phyloP scores from a whole-genome alignment of 2,113 vertebrate genomes.

The Struthio camelus region DNA sequence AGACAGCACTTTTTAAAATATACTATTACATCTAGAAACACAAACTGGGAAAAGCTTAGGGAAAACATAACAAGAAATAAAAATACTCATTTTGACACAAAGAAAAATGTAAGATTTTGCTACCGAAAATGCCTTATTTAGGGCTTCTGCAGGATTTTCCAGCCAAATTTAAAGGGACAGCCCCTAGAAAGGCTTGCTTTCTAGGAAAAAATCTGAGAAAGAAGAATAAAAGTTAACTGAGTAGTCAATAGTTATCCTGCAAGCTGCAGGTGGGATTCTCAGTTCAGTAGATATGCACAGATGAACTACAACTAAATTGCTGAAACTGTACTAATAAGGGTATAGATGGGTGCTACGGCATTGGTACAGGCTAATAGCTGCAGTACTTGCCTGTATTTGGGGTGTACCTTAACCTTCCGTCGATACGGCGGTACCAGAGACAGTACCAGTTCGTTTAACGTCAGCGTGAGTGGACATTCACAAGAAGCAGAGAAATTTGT shows the following conservation, averaged over 20 bases:
- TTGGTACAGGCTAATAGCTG: neutral
- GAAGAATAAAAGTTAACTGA: neutral
- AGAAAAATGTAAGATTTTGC: neutral
- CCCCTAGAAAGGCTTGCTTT: neutral
- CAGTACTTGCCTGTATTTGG: rapidly evolving
- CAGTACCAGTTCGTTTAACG: neutral
- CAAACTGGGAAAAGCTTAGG: neutral
- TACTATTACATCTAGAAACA: neutral
- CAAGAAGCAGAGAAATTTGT: neutral
- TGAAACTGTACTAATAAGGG: neutral
- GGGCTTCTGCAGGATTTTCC: neutral
- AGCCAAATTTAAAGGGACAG: neutral
- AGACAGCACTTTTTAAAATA: neutral
- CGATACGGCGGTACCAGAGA: neutral
- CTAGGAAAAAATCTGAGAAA: neutral
- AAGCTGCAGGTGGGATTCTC: neutral
- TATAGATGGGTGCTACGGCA: neutral
- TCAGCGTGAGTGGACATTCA: neutral
- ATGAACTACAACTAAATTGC: neutral
- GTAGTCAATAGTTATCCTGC: neutral
- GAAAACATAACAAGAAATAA: conserved; percentile 17
- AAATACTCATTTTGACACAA: neutral
- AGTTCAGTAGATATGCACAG: neutral
- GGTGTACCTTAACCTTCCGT: neutral
- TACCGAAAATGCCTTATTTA: neutral